Evolutionary conservation across 1,140 invertebrate species (phyloP).

Genomic region (Glomeris maerens): DNA sequence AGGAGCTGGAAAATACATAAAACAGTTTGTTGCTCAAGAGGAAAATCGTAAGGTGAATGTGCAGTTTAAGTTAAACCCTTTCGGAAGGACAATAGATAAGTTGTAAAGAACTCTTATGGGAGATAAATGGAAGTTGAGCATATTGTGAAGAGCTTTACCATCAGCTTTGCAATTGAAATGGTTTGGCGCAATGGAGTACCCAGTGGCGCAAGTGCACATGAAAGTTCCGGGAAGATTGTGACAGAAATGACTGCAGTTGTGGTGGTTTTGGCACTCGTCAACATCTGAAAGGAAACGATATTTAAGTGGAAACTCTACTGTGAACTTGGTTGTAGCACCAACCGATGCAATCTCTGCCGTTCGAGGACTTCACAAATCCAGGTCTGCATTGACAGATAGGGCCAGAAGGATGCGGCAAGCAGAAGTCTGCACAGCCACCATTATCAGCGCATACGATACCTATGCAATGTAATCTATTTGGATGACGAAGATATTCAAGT

Average conservation of each 20-base stretch:
- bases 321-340: constrained; percentile 19
- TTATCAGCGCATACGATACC: constrained; percentile 53
- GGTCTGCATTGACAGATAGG: constrained; percentile 59
- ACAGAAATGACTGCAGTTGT: constrained; percentile 83
- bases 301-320: neutral
- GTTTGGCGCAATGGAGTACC: constrained; percentile 73
- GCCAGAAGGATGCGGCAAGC: constrained; percentile 56
- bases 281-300: constrained; percentile 47
- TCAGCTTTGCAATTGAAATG: constrained; percentile 66
- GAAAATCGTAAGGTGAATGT: constrained; percentile 28
- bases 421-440: constrained; percentile 67
- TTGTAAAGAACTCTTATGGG: constrained; percentile 64
- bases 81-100: too few species aligned
- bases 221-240: constrained; percentile 76
- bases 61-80: constrained; percentile 76
- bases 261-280: constrained; percentile 75
- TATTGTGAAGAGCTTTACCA: constrained; percentile 59
- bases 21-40: neutral
- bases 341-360: constrained; percentile 66
- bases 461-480: too few species aligned
- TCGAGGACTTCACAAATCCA: constrained; percentile 50
- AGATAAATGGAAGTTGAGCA: constrained; percentile 63
- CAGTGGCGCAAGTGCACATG: constrained; percentile 77
- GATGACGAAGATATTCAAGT: neutral
- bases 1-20: neutral